Evolutionary conservation across 64 coral and sea anemone species (phyloP).

Genomic region (Pachyseris speciosa): DNA sequence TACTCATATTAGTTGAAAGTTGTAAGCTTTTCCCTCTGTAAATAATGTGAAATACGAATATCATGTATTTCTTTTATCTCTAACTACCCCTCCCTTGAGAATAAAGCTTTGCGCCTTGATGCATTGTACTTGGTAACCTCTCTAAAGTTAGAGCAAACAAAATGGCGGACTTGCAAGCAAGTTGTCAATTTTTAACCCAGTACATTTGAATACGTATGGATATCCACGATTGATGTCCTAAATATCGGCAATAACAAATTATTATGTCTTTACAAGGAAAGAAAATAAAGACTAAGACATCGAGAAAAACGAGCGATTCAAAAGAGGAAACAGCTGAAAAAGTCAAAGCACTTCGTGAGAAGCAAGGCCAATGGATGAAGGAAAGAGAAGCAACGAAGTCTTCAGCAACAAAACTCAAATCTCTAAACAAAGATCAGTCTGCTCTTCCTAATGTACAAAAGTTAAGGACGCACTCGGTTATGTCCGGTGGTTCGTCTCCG

Average conservation of each 20-base stretch:
- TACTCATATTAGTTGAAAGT: neutral
- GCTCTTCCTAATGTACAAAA: constrained; percentile 45
- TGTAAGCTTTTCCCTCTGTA: neutral
- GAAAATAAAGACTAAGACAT: constrained; percentile 53
- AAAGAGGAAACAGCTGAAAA: constrained; percentile 82
- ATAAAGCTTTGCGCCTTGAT: neutral
- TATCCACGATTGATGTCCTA: neutral
- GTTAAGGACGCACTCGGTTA: neutral
- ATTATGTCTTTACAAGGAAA: constrained; percentile 79
- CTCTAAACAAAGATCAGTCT: constrained; percentile 13
- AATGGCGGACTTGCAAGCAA: constrained; percentile 59
- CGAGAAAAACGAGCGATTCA: constrained; percentile 24
- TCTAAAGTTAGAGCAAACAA: constrained; percentile 10
- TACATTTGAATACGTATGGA: neutral
- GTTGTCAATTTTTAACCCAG: neutral
- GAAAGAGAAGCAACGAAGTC: constrained; percentile 79
- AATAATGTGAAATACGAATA: neutral
- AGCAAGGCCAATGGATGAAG: constrained; percentile 92
- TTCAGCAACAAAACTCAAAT: neutral
- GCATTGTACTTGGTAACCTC: constrained; percentile 45
- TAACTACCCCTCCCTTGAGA: neutral
- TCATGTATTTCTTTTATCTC: neutral
- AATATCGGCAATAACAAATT: neutral
- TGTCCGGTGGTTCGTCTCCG: constrained; percentile 33
- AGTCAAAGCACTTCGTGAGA: constrained; percentile 78